These are phyloP conservation scores for Brenthis ino DNA, from an alignment of 2,888 invertebrate species.

Conservation along the genomic window DNA sequence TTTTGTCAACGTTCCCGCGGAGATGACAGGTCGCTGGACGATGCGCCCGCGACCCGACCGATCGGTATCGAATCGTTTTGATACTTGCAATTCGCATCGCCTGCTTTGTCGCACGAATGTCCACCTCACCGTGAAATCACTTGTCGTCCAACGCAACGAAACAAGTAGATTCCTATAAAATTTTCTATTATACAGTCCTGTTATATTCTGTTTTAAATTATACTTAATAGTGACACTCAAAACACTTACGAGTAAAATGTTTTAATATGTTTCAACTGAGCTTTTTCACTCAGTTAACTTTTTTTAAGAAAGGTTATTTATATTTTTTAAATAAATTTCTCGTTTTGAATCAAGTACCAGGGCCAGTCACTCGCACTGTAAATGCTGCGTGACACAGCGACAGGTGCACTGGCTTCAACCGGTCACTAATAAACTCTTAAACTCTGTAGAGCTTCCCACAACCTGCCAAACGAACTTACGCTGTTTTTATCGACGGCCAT, in stretches of 20 bases:
- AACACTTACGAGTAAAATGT: too few species aligned
- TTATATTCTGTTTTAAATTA: too few species aligned
- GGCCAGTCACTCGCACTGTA: conserved; percentile 37
- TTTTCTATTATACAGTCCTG: not conserved
- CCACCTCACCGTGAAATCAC: conserved; percentile 15
- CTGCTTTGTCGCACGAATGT: conserved; percentile 34
- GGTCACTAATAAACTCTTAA: conserved; percentile 46
- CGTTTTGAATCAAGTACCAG: conserved; percentile 47
- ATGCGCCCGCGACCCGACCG: conserved; percentile 62
- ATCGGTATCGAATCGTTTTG: conserved; percentile 60
- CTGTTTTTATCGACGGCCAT: conserved; percentile 32
- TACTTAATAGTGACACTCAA: too few species aligned
- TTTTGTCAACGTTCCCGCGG: conserved; percentile 82
- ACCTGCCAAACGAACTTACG: conserved; percentile 39
- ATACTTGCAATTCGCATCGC: conserved; percentile 52
- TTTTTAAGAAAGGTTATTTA: too few species aligned
- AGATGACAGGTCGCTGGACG: conserved; percentile 82
- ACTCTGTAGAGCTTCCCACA: conserved; percentile 48
- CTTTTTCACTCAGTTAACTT: too few species aligned
- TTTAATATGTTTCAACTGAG: too few species aligned
- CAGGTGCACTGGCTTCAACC: conserved; percentile 57
- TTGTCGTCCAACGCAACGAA: not conserved
- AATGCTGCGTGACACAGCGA: conserved; percentile 51
- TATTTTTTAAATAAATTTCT: conserved; percentile 4
- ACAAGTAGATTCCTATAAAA: not conserved